Evolutionary conservation across 2,888 invertebrate genomes (phyloP), one percentile per base, ranked within the genome.

Genomic region (Oeneis ivallda): DNA sequence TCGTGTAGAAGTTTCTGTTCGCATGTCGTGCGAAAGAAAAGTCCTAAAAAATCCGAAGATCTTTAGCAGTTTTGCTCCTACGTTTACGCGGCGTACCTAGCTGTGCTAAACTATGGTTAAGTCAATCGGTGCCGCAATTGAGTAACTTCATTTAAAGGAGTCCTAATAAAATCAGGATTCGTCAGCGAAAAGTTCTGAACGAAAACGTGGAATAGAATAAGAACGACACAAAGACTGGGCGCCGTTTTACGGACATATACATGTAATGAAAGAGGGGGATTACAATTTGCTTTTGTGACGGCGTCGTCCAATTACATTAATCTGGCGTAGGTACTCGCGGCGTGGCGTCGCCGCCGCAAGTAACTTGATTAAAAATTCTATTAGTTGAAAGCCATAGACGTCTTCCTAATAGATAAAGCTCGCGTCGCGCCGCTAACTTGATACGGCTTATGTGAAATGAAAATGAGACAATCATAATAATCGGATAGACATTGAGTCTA

Each of bases 291-390:
- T 85, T 91, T 91, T 91, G 90, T 91, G 89, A 90, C 83, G 84
- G 83, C 87, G 84, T 85, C 84, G 86, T 89, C 88, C 88, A 90
- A 91, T 92, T 90, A 89, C 90, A 92, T 92, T 91, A 91, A 89
- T 89, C 88, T 85, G 87, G 85, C 84, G 86, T n/a, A n/a, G n/a
- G 86, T 79, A 79, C 82, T 83, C 81, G 71, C 70, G 66, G 70
- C 72, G 84, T 79, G 83, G 81, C 83, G 83, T 79, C 26, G 83
- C 79, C 82, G 81, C 83, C 87, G 81, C 88, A 85, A 87, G 81
- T 85, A 85, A 89, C 89, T 87, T 91, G 89, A 91, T 91, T 91
- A 90, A 92, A 91, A 89, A 91, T 89, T 89, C 90, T 91, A 91
- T 91, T 92, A 90, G 89, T 89, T 87, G 83, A 89, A 91, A 90